Evolutionary conservation across 2,113 vertebrate genomes (phyloP).

Genomic region (Spea bombifrons): DNA sequence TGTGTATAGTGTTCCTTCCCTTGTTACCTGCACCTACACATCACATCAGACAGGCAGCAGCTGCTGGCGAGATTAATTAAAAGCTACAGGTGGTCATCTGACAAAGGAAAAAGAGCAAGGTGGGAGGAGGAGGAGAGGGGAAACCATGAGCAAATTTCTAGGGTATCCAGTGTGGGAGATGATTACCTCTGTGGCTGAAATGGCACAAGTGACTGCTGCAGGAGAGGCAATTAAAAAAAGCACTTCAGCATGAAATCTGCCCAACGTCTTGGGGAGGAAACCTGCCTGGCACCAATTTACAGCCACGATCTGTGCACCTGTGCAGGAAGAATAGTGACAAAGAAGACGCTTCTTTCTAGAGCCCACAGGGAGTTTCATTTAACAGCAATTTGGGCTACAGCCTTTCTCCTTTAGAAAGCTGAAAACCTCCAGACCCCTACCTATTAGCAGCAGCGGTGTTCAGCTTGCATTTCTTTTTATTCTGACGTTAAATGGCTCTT

Average conservation of each 20-base stretch:
- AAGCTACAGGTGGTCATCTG: slow-evolving; percentile 46
- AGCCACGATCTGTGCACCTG: slow-evolving; percentile 45
- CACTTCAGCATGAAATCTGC: slow-evolving; percentile 46
- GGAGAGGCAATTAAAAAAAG: slow-evolving; percentile 46
- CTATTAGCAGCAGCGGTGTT: slow-evolving; percentile 8
- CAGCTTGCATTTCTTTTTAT: not conserved
- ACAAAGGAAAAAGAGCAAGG: slow-evolving; percentile 33
- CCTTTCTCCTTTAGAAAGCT: slow-evolving; percentile 8
- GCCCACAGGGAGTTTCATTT: slow-evolving; percentile 40
- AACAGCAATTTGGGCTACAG: slow-evolving; percentile 35
- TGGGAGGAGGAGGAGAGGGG: slow-evolving; percentile 19
- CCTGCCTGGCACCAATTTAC: slow-evolving; percentile 46
- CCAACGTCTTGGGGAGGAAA: slow-evolving; percentile 35
- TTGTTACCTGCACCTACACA: slow-evolving; percentile 36
- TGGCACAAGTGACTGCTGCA: slow-evolving; percentile 44
- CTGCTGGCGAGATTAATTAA: slow-evolving; percentile 47
- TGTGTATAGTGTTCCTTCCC: slow-evolving; percentile 17
- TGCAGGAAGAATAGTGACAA: slow-evolving; percentile 37
- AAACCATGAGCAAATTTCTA: slow-evolving; percentile 34
- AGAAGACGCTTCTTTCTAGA: slow-evolving; percentile 36
- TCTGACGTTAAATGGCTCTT: slow-evolving; percentile 9
- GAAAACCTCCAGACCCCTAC: slow-evolving; percentile 24
- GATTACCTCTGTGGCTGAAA: slow-evolving; percentile 42
- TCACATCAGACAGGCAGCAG: slow-evolving; percentile 45
- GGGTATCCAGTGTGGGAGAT: slow-evolving; percentile 35